Evolutionary conservation across 2,888 invertebrate genomes (phyloP).

Genomic region (Melieria omissa): DNA sequence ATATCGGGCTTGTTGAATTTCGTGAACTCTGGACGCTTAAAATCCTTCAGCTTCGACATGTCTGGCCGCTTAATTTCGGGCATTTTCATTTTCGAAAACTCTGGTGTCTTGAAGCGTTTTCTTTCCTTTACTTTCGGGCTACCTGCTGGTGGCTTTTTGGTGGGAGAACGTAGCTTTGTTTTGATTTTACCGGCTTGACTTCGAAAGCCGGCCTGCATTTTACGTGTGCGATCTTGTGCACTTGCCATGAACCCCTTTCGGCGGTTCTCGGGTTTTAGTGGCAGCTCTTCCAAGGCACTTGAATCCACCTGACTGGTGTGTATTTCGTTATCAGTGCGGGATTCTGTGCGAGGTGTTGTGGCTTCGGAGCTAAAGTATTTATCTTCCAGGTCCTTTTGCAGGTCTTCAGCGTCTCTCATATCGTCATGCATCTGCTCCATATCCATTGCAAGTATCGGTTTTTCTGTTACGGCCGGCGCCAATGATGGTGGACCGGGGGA

Average conservation of each 20-base stretch:
- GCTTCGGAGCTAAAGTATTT: slow-evolving; percentile 72
- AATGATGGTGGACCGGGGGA: slow-evolving; percentile 44
- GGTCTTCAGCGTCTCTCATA: slow-evolving; percentile 68
- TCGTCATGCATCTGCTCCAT: slow-evolving; percentile 66
- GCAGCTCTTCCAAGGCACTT: slow-evolving; percentile 74
- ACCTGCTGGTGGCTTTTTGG: slow-evolving; percentile 56
- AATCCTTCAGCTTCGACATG: slow-evolving; percentile 67
- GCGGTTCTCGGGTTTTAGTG: slow-evolving; percentile 71
- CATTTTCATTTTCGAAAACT: slow-evolving; percentile 67
- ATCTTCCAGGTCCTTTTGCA: slow-evolving; percentile 75
- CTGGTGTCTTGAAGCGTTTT: slow-evolving; percentile 62
- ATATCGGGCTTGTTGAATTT: slow-evolving; percentile 71
- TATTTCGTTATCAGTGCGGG: slow-evolving; percentile 75
- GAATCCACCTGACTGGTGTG: slow-evolving; percentile 77
- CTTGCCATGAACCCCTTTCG: slow-evolving; percentile 68
- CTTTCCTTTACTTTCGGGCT: slow-evolving; percentile 64
- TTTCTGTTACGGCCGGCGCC: slow-evolving; percentile 9
- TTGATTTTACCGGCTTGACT: slow-evolving; percentile 79
- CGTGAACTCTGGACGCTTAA: slow-evolving; percentile 65
- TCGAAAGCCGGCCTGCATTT: slow-evolving; percentile 75
- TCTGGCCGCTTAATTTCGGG: slow-evolving; percentile 67
- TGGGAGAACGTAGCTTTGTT: slow-evolving; percentile 72
- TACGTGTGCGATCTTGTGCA: slow-evolving; percentile 69
- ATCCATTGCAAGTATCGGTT: slow-evolving; percentile 27
- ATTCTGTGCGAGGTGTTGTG: slow-evolving; percentile 68